Percentiles rank a stretch among this genome's conserved stretches.
Evolutionary conservation across 1,140 invertebrate species (phyloP).

Genomic region (Coptotermes formosanus): DNA sequence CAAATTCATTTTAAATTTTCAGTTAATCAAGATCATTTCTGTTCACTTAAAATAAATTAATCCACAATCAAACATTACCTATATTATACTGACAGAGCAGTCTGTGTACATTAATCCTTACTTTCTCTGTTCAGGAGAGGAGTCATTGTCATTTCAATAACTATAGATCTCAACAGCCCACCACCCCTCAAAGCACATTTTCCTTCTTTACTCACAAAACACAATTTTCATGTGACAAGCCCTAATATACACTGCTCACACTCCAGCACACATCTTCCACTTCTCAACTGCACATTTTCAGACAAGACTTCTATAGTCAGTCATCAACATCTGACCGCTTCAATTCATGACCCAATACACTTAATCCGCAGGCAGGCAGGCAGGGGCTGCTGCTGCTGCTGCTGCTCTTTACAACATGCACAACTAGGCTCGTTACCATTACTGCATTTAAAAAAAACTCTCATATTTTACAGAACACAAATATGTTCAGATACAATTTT

Average conservation of each 20-base stretch:
- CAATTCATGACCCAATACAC: no score
- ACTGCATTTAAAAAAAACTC: background rate
- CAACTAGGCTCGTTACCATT: conserved; percentile 9
- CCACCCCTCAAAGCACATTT: background rate
- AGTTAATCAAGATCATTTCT: background rate
- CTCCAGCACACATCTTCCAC: background rate
- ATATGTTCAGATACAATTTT: background rate
- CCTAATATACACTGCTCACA: background rate
- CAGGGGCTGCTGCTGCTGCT: conserved; percentile 31
- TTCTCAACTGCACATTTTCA: background rate
- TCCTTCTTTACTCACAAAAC: no score
- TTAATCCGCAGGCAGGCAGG: conserved; percentile 22
- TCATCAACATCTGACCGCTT: background rate
- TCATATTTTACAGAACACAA: background rate
- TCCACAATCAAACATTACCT: background rate
- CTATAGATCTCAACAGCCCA: background rate
- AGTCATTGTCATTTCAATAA: background rate
- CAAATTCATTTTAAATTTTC: background rate
- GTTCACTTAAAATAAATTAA: background rate
- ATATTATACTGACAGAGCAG: no score
- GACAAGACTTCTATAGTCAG: background rate
- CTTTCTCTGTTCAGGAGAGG: background rate
- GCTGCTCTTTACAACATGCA: conserved; percentile 14
- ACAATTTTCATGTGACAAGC: background rate
- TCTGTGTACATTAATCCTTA: background rate